These are phyloP conservation scores for Brevimyrus niger DNA, from an alignment of 2,113 vertebrate genomes.

Conservation along the genomic window DNA sequence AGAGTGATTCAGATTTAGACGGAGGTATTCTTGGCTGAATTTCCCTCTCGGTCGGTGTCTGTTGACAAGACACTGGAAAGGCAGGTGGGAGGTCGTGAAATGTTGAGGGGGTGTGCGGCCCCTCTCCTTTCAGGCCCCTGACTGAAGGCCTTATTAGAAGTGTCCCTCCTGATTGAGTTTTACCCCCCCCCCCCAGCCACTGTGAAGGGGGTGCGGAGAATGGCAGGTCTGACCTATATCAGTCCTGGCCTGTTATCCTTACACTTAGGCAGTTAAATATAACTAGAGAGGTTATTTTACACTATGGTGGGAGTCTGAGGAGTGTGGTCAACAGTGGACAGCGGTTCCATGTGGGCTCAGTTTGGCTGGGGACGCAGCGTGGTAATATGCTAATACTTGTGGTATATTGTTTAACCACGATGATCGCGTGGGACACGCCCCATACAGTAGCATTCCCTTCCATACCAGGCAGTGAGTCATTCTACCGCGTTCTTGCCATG, in stretches of 20 bases:
- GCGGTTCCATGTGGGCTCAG: background rate
- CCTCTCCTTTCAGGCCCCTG: background rate
- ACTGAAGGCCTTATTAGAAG: background rate
- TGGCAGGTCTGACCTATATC: conserved; percentile 29
- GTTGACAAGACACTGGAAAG: background rate
- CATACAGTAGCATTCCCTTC: background rate
- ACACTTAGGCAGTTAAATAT: conserved; percentile 32
- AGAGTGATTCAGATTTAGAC: background rate
- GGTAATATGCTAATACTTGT: background rate
- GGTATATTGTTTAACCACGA: background rate
- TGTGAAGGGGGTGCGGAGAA: background rate
- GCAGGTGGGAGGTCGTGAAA: background rate
- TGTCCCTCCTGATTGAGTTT: background rate
- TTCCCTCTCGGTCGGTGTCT: background rate
- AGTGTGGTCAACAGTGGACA: background rate
- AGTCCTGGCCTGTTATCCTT: conserved; percentile 22
- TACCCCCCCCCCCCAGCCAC: background rate
- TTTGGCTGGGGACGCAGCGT: too few species aligned
- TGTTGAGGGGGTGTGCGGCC: background rate
- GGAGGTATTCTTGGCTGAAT: background rate
- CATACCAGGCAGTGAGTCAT: background rate
- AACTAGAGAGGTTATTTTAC: conserved; percentile 27
- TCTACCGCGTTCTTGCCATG: background rate
- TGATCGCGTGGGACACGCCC: background rate
- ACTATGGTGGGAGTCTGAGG: background rate